These are phyloP conservation scores for Ptychadena robeensis DNA, from an alignment of 2,797 vertebrate genomes.

Conservation along the genomic window DNA sequence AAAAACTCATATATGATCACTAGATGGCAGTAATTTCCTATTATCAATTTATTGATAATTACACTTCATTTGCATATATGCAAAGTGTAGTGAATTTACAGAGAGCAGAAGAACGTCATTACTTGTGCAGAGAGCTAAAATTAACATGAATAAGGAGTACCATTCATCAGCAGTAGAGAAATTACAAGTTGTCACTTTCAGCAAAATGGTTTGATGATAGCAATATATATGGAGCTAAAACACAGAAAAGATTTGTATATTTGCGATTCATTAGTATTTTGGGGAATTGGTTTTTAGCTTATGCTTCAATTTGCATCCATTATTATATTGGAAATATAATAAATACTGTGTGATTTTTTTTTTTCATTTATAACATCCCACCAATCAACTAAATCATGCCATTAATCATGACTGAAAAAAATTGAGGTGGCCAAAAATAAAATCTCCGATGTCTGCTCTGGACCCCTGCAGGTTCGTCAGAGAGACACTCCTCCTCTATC, in stretches of 20 bases:
- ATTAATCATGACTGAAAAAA: too few species aligned
- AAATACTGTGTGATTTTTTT: too few species aligned
- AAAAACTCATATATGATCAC: neutral
- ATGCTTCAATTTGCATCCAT: neutral
- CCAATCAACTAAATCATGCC: too few species aligned
- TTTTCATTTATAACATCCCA: too few species aligned
- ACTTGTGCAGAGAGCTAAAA: slow-evolving; percentile 23
- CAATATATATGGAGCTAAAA: neutral
- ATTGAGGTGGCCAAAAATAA: too few species aligned
- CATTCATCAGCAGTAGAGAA: slow-evolving; percentile 20
- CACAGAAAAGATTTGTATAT: neutral
- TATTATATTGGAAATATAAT: too few species aligned
- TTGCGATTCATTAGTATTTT: neutral
- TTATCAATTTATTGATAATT: neutral
- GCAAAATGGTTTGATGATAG: neutral
- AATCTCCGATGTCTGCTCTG: too few species aligned
- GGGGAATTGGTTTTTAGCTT: too few species aligned
- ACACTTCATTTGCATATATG: neutral
- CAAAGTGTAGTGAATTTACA: neutral
- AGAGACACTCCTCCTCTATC: too few species aligned
- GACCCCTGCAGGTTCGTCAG: too few species aligned
- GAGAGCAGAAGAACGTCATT: neutral
- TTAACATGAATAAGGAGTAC: slow-evolving; percentile 21
- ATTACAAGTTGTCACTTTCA: slow-evolving; percentile 2
- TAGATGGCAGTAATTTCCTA: slow-evolving; percentile 46